Percentiles rank a stretch among this genome's conserved stretches.
Evolutionary conservation across 1,140 invertebrate genomes (phyloP).

Genomic region (Andricus grossulariae): DNA sequence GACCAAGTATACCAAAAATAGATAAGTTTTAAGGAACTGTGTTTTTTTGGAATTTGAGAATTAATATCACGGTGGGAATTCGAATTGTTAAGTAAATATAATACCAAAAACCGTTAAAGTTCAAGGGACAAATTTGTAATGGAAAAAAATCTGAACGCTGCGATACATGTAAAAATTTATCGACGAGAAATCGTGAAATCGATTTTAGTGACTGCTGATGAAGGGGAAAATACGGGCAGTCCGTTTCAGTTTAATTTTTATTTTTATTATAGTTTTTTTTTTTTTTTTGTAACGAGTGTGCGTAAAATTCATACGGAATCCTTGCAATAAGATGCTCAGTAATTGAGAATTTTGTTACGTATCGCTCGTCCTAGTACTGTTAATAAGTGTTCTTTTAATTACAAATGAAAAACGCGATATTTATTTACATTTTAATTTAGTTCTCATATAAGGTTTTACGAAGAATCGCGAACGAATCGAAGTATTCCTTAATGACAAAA

Average conservation of each 20-base stretch:
- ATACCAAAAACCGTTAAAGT: too few relatives aligned
- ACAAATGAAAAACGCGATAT: slow-evolving; percentile 14
- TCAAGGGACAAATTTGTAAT: not conserved
- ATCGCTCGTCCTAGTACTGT: slow-evolving; percentile 21
- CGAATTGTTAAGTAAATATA: too few relatives aligned
- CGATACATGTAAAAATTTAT: not conserved
- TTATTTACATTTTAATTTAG: slow-evolving; percentile 23
- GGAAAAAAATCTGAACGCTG: not conserved
- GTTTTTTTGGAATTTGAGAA: too few relatives aligned
- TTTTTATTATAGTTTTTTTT: slow-evolving; percentile 13
- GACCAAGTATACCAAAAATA: too few relatives aligned
- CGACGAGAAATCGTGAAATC: not conserved
- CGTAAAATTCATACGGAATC: slow-evolving; percentile 13
- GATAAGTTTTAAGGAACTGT: too few relatives aligned
- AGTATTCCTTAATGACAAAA: slow-evolving; percentile 22
- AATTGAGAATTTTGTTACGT: slow-evolving; percentile 12
- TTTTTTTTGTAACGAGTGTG: slow-evolving; percentile 4
- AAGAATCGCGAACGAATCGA: slow-evolving; percentile 3
- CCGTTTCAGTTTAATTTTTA: not conserved
- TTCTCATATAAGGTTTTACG: not conserved
- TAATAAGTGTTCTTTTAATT: slow-evolving; percentile 23
- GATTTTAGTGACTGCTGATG: not conserved
- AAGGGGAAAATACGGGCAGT: slow-evolving; percentile 10
- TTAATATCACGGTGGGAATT: too few relatives aligned
- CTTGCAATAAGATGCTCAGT: slow-evolving; percentile 19